Base-by-base conservation (phyloP, 2,113 vertebrate species). In the Callorhinus ursinus region DNA sequence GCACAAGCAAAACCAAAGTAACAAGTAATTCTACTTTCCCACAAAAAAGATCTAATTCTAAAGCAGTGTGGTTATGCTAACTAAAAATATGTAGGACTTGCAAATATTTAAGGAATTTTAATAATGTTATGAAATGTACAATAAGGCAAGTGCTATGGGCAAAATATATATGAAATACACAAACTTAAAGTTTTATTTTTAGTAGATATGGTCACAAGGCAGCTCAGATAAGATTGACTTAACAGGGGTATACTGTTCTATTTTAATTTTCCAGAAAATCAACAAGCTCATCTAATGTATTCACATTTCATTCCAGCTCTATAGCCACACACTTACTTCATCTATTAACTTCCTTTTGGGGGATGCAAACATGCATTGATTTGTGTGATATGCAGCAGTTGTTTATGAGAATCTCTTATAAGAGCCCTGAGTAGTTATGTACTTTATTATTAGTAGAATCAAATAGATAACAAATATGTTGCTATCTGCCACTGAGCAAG, bases 321-420 rank as follows among this genome's bases (percentile, higher is more conserved):
- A 46, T 33, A 80, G 83, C 15, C 18, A 51, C 5, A 86, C 21
- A 7, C 63, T 49, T 61, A 91, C 82, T 76, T 95, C 18, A 71
- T 28, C 42, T 22, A 28, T 74, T 21, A 81, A 19, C 24, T 76
- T 83, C 14, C 33, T 89, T 79, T 0, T 93, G 51, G 84, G 94
- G 79, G 89, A 97, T 71, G 61, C 19, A 22, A 87, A 88, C 31
- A 39, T 53, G 51, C 76, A 90, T 49, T 95, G n/a, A 93, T 97
- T 91, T 95, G 57, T 0, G 0, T 90, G 28, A 31, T 67, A 90
- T 11, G 42, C 28, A 95, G 86, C n/a, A 92, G 53, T 13, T 95
- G 14, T 95, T 77, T 53, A 18, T 46, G 16, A 94, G 88, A 97
- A 92, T 33, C 16, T 53, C 0, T 69, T 97, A 93, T 28, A 0